Percentiles rank a stretch among this genome's conserved stretches.
phyloP scores from a whole-genome alignment of 2,888 invertebrate species.

The Lithophane semibrunnea region DNA sequence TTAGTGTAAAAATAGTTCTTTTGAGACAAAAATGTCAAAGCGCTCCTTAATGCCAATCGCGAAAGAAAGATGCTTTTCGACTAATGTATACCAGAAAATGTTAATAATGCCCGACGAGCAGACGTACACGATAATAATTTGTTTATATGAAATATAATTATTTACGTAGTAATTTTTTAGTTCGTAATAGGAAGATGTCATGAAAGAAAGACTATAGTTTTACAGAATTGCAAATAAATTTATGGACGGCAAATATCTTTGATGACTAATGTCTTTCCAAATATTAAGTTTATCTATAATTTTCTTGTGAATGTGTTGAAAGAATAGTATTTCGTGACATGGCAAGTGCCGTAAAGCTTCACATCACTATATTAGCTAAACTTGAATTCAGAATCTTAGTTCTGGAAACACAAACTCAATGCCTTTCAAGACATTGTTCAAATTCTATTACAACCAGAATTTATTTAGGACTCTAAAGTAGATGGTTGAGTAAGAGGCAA shows the following conservation, averaged over 20 bases:
- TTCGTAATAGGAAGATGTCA: conserved; percentile 74
- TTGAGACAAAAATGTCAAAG: conserved; percentile 83
- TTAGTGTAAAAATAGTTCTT: conserved; percentile 88
- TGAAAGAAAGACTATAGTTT: conserved; percentile 75
- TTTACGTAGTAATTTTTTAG: conserved; percentile 67
- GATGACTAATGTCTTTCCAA: conserved; percentile 70
- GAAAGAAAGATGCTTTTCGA: conserved; percentile 64
- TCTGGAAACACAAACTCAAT: conserved; percentile 3
- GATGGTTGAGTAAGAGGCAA: neutral
- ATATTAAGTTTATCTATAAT: conserved; percentile 48
- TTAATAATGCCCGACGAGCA: conserved; percentile 84
- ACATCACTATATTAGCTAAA: conserved; percentile 28
- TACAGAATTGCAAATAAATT: conserved; percentile 84
- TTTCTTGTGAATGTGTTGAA: conserved; percentile 59
- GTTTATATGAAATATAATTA: conserved; percentile 69
- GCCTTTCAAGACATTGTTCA: neutral
- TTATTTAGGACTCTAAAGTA: neutral
- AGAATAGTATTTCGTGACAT: conserved; percentile 63
- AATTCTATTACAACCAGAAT: conserved; percentile 17
- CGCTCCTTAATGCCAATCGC: conserved; percentile 74
- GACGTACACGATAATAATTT: conserved; percentile 29
- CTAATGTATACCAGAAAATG: conserved; percentile 74
- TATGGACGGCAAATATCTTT: conserved; percentile 87
- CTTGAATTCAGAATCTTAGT: conserved; percentile 18
- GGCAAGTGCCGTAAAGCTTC: conserved; percentile 10